phyloP scores from a whole-genome alignment of 2,113 vertebrate genomes.

The Nothobranchius kuhntae region DNA sequence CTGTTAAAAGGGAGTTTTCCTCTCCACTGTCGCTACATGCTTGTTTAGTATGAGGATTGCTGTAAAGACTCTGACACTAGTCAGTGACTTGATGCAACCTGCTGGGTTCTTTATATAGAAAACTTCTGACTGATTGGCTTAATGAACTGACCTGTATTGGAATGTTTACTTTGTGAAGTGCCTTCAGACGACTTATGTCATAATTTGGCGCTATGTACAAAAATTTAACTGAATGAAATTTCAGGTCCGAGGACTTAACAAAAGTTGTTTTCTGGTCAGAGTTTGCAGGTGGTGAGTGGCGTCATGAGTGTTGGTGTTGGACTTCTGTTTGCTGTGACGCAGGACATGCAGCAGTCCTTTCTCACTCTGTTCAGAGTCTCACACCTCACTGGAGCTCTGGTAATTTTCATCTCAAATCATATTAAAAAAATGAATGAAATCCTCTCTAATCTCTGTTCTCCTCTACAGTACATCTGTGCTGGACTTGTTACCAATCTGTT shows the following conservation, averaged over 20 bases:
- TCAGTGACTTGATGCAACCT: too few relatives aligned
- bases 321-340: slow-evolving; percentile 55
- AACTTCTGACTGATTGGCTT: too few relatives aligned
- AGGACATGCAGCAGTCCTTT: accelerated
- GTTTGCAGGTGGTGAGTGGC: slow-evolving; percentile 69
- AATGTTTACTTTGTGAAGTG: too few relatives aligned
- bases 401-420: slow-evolving; percentile 34
- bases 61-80: too few relatives aligned
- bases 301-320: slow-evolving; percentile 71
- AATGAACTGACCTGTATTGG: too few relatives aligned
- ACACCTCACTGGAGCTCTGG: slow-evolving; percentile 68
- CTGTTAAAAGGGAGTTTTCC: too few relatives aligned
- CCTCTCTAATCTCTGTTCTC: background rate
- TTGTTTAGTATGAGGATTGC: too few relatives aligned
- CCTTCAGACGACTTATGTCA: too few relatives aligned
- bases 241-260: background rate
- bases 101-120: too few relatives aligned
- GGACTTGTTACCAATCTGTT: slow-evolving; percentile 67
- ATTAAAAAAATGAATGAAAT: background rate
- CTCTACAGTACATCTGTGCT: slow-evolving; percentile 67
- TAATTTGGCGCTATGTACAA: too few relatives aligned
- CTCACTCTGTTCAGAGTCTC: slow-evolving; percentile 73
- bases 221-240: background rate
- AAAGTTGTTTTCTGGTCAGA: slow-evolving; percentile 44
- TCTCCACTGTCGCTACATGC: too few relatives aligned